These are phyloP conservation scores for Clistopyga incitator DNA, from an alignment of 2,888 invertebrate genomes.

Conservation along the genomic window DNA sequence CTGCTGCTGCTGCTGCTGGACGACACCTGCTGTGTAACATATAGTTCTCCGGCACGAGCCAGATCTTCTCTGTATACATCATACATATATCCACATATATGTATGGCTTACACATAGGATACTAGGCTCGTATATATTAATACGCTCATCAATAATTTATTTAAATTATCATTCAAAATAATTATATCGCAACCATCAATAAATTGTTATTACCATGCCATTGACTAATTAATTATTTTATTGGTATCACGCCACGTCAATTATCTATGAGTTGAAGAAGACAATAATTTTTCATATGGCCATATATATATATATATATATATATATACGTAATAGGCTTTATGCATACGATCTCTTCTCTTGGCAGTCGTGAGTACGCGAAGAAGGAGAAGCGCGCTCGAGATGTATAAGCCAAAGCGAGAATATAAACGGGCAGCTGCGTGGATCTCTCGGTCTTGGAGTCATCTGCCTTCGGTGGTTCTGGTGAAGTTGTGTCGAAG, in stretches of 20 bases:
- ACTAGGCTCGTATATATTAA: too few relatives aligned
- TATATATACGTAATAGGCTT: conserved; percentile 49
- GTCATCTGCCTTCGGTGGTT: conserved; percentile 77
- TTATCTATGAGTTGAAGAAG: too few relatives aligned
- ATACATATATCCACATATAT: too few relatives aligned
- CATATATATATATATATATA: background rate
- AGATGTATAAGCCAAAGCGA: conserved; percentile 4
- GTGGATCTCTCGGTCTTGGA: conserved; percentile 77
- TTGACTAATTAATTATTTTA: too few relatives aligned
- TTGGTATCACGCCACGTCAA: too few relatives aligned
- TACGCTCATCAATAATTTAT: too few relatives aligned
- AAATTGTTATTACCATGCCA: too few relatives aligned
- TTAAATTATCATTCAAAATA: too few relatives aligned
- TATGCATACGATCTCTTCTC: conserved; percentile 35
- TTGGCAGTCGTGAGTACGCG: background rate
- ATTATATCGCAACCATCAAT: too few relatives aligned
- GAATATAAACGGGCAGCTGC: conserved; percentile 77
- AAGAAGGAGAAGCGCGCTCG: conserved; percentile 3
- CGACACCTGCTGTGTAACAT: conserved; percentile 80
- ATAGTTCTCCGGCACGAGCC: conserved; percentile 77
- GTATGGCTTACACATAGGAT: too few relatives aligned
- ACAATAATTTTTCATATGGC: too few relatives aligned
- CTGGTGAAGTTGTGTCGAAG: conserved; percentile 60
- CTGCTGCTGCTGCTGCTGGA: conserved; percentile 55
- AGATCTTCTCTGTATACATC: conserved; percentile 57